These are phyloP conservation scores for Agelas oroides DNA, from an alignment of 37 sponge, comb jelly and placozoan genomes.

Conservation along the genomic window DNA sequence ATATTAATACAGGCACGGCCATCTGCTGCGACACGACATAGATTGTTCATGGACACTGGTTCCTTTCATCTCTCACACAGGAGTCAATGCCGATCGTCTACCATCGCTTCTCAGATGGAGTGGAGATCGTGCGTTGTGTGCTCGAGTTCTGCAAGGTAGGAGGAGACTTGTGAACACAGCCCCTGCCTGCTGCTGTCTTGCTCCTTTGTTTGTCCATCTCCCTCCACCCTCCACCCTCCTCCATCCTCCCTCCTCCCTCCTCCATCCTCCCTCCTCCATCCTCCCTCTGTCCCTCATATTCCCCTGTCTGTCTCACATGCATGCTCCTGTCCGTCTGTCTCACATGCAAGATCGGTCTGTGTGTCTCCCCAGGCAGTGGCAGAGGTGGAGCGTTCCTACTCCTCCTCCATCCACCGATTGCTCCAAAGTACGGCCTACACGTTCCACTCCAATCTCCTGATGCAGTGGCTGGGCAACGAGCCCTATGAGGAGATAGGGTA, in stretches of 20 bases:
- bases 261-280: too few relatives aligned
- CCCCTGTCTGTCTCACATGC: too few relatives aligned
- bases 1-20: too few relatives aligned
- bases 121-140: constrained; percentile 79
- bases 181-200: too few relatives aligned
- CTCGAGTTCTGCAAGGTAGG: constrained; percentile 82
- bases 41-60: too few relatives aligned
- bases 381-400: constrained; percentile 70
- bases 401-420: constrained; percentile 55
- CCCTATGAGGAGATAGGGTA: constrained; percentile 86
- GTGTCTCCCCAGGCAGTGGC: constrained; percentile 69
- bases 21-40: too few relatives aligned
- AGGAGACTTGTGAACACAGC: not conserved
- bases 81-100: constrained; percentile 63
- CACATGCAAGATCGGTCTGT: too few relatives aligned
- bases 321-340: too few relatives aligned
- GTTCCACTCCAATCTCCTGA: constrained; percentile 79
- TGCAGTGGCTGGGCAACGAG: constrained; percentile 75
- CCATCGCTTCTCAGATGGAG: constrained; percentile 75
- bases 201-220: too few relatives aligned
- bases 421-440: constrained; percentile 71
- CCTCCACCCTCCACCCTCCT: too few relatives aligned
- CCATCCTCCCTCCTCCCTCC: too few relatives aligned
- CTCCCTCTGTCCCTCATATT: too few relatives aligned
- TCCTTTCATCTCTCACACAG: constrained; percentile 17